Percentiles rank a stretch among this genome's conserved stretches.
These are phyloP conservation scores for Gopherus evgoodei DNA, from an alignment of 2,113 vertebrate species.

Conservation along the genomic window DNA sequence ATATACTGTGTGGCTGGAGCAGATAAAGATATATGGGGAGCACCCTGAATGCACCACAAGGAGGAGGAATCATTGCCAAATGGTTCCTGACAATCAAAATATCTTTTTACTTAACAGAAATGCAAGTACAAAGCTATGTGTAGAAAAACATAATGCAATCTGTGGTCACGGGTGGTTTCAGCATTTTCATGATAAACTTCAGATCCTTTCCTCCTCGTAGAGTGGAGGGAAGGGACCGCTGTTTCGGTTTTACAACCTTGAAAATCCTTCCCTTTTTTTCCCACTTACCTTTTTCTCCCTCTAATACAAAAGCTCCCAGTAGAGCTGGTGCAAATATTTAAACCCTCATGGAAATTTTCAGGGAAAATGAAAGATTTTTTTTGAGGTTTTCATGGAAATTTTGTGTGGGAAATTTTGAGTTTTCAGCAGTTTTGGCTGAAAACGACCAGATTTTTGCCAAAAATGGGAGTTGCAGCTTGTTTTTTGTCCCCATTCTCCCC, in stretches of 20 bases:
- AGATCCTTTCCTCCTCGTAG: not conserved
- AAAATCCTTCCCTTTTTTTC: not conserved
- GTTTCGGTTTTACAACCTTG: not conserved
- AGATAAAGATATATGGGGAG: not conserved
- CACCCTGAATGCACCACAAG: fast-evolving
- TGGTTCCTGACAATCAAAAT: fast-evolving
- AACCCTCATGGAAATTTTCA: not conserved
- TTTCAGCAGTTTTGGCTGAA: not conserved
- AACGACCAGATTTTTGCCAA: not conserved
- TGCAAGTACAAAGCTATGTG: not conserved
- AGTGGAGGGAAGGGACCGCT: not conserved
- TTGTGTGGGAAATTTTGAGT: not conserved
- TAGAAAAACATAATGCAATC: not conserved
- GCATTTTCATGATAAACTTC: not conserved
- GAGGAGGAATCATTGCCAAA: not conserved
- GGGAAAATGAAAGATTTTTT: not conserved
- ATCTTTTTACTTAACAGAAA: not conserved
- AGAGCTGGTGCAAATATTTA: not conserved
- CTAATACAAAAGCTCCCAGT: not conserved
- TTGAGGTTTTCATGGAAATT: not conserved
- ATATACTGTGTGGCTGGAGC: not conserved
- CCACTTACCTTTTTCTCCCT: too few relatives aligned
- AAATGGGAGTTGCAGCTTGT: not conserved
- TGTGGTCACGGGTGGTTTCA: not conserved
- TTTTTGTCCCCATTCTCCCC: not conserved